These are phyloP conservation scores for Hermodice carunculata DNA, from an alignment of 2,888 invertebrate species.

Conservation along the genomic window DNA sequence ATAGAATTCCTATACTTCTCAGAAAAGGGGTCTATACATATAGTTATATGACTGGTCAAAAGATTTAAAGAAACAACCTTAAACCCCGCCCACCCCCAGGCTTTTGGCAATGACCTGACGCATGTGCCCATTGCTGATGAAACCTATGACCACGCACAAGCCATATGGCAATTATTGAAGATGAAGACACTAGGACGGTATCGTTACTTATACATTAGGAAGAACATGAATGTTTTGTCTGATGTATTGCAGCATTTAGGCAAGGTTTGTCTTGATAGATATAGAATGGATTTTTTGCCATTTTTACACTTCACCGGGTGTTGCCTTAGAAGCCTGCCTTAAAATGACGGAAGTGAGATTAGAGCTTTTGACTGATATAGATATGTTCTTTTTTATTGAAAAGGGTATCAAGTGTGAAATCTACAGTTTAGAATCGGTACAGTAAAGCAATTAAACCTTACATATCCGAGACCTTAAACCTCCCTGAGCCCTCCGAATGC, in stretches of 20 bases:
- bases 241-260: constrained; percentile 24
- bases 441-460: background rate
- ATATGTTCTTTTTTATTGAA: no score
- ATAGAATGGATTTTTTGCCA: constrained; percentile 44
- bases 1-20: no score
- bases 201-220: no score
- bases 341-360: no score
- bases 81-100: background rate
- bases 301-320: constrained; percentile 48
- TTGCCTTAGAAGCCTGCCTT: constrained; percentile 51
- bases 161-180: constrained; percentile 6
- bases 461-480: background rate
- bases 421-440: background rate
- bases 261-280: constrained; percentile 39
- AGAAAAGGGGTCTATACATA: constrained; percentile 18
- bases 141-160: constrained; percentile 9
- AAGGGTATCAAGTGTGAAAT: constrained; percentile 15
- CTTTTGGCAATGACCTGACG: constrained; percentile 11
- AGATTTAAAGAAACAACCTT: constrained; percentile 2
- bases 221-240: constrained; percentile 7
- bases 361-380: constrained; percentile 44
- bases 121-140: constrained; percentile 1
- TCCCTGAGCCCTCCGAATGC: background rate
- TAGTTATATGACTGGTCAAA: constrained; percentile 6
- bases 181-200: constrained; percentile 4